Percentiles rank a stretch among this genome's conserved stretches.
These are phyloP conservation scores for Cataglyphis livida DNA, from an alignment of 2,888 invertebrate genomes.

Conservation along the genomic window DNA sequence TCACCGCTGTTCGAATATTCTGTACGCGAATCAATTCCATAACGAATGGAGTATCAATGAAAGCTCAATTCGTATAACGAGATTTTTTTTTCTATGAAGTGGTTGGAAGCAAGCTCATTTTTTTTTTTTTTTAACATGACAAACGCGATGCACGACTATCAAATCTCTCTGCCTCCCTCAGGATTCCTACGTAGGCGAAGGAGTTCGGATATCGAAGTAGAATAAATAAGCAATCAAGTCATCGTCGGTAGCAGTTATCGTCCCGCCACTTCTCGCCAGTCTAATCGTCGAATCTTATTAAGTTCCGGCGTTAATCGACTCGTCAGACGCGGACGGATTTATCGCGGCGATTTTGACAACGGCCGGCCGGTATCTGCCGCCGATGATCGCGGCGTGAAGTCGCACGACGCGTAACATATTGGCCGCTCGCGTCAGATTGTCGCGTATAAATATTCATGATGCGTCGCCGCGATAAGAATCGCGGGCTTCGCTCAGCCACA, in stretches of 20 bases:
- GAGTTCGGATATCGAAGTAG: background rate
- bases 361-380: slow-evolving; percentile 46
- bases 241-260: slow-evolving; percentile 18
- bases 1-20: background rate
- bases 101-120: background rate
- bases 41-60: slow-evolving; percentile 21
- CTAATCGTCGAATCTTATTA: slow-evolving; percentile 56
- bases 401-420: slow-evolving; percentile 67
- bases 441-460: slow-evolving; percentile 81
- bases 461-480: slow-evolving; percentile 74
- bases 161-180: background rate
- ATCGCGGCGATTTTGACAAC: slow-evolving; percentile 69
- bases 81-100: background rate
- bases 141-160: background rate
- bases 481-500: slow-evolving; percentile 34
- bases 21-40: background rate
- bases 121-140: background rate
- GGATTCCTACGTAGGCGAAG: slow-evolving; percentile 4
- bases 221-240: slow-evolving; percentile 42
- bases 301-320: slow-evolving; percentile 64
- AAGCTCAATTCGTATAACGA: background rate
- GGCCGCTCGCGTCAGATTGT: slow-evolving; percentile 49
- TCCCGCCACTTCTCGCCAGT: slow-evolving; percentile 25
- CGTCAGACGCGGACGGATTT: slow-evolving; percentile 70
- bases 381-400: slow-evolving; percentile 60